Conservation (phyloP, 2,797 vertebrate genomes). For the Spheniscus humboldti region DNA sequence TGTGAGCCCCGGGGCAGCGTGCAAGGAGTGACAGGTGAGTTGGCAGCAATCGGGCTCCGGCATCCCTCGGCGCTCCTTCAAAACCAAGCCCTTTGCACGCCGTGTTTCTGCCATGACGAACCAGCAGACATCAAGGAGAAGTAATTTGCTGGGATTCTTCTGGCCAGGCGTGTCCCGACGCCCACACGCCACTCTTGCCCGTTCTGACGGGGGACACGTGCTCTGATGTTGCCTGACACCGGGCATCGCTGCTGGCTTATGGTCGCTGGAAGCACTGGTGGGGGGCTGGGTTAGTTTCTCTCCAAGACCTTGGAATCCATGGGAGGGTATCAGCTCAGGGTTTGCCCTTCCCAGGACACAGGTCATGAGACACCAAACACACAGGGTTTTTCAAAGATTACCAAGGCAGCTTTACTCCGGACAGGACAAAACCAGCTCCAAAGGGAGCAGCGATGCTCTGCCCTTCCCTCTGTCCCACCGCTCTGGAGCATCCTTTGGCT, state of each 20-base stretch:
- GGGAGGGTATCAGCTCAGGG: not conserved
- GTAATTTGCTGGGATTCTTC: slow-evolving; percentile 61
- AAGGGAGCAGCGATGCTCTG: not conserved
- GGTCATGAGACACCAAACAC: not conserved
- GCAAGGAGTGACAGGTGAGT: slow-evolving; percentile 61
- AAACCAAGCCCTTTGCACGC: slow-evolving; percentile 49
- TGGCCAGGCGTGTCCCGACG: slow-evolving; percentile 33
- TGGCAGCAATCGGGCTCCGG: not conserved
- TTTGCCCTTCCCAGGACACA: not conserved
- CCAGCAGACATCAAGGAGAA: slow-evolving; percentile 58
- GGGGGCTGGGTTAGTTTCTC: not conserved
- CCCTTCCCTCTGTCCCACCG: not conserved
- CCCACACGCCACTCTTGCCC: not conserved
- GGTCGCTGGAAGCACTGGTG: not conserved
- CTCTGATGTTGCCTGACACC: slow-evolving; percentile 54
- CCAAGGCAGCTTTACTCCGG: not conserved
- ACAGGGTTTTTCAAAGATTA: not conserved
- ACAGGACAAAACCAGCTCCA: not conserved
- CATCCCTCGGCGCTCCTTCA: slow-evolving; percentile 15
- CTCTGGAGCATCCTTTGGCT: not conserved
- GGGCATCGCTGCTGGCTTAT: not conserved
- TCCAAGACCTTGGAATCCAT: not conserved
- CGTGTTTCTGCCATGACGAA: slow-evolving; percentile 38
- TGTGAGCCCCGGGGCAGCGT: not conserved
- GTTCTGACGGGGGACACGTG: slow-evolving; percentile 24